Conservation (phyloP, 2,113 vertebrate species). For the Rhinoderma darwinii region DNA sequence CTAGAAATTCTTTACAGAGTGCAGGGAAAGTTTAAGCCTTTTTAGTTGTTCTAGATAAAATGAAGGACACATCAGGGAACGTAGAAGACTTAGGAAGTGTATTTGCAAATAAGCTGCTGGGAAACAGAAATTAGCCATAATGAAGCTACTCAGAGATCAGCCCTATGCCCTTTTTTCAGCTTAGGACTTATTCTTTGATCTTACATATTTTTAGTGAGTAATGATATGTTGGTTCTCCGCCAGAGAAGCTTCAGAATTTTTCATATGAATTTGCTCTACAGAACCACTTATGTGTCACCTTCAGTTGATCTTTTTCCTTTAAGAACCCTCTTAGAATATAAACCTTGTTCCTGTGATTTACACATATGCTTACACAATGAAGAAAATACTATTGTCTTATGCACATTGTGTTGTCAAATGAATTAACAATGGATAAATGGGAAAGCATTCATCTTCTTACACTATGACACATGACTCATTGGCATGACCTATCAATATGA, state of each 20-base stretch:
- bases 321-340: constrained; percentile 43
- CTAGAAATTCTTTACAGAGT: constrained; percentile 13
- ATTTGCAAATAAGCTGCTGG: constrained; percentile 61
- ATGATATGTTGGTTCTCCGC: constrained; percentile 53
- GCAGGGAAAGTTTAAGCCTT: constrained; percentile 31
- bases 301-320: constrained; percentile 49
- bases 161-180: constrained; percentile 51
- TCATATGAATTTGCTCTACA: constrained; percentile 55
- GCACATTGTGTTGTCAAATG: constrained; percentile 16
- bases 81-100: constrained; percentile 20
- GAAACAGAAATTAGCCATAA: constrained; percentile 56
- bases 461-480: constrained; percentile 6
- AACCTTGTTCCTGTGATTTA: constrained; percentile 56
- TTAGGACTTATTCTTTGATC: constrained; percentile 45
- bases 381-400: constrained; percentile 30
- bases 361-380: constrained; percentile 41
- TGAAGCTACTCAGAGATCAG: constrained; percentile 30
- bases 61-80: constrained; percentile 35
- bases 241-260: constrained; percentile 54
- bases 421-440: constrained; percentile 7
- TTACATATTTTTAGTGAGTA: constrained; percentile 49
- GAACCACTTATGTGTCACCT: constrained; percentile 58
- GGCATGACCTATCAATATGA: constrained; percentile 8
- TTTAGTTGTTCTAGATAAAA: constrained; percentile 34
- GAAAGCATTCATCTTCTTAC: not conserved